These are phyloP conservation scores for Stenoptilia bipunctidactyla DNA, from an alignment of 2,888 invertebrate species.

Conservation along the genomic window DNA sequence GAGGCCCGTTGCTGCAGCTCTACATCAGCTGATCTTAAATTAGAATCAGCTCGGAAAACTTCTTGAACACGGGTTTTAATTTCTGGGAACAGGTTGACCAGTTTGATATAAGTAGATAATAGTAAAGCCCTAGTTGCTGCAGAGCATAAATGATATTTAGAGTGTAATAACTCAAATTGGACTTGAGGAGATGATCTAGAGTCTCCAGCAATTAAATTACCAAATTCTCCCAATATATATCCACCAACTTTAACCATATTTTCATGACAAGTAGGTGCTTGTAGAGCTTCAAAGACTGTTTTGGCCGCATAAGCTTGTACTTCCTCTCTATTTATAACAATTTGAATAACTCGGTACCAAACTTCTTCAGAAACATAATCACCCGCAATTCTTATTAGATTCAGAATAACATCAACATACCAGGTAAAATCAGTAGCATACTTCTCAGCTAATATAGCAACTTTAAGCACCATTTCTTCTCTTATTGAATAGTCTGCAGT, in stretches of 20 bases:
- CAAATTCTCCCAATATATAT: constrained; percentile 98
- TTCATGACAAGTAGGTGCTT: constrained; percentile 99
- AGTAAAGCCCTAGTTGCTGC: constrained; percentile 96
- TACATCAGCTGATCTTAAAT: constrained; percentile 96
- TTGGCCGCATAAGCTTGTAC: constrained; percentile 99
- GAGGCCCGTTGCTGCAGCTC: constrained; percentile 98
- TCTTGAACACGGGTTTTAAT: constrained; percentile 96
- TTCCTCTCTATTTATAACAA: constrained; percentile 99
- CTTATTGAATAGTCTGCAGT: constrained; percentile 99
- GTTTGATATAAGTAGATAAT: constrained; percentile 98
- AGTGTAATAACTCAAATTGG: constrained; percentile 98
- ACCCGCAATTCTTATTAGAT: constrained; percentile 98
- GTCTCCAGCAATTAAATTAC: constrained; percentile 99
- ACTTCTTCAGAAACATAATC: constrained; percentile 99
- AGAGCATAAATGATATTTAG: constrained; percentile 98
- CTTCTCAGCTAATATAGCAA: constrained; percentile 98
- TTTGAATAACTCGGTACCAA: constrained; percentile 99
- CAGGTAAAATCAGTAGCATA: constrained; percentile 99
- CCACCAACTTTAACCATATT: constrained; percentile 99
- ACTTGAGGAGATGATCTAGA: constrained; percentile 96
- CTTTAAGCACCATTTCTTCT: constrained; percentile 99
- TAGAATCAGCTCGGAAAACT: constrained; percentile 94
- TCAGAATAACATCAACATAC: constrained; percentile 98
- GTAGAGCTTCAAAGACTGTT: constrained; percentile 98
- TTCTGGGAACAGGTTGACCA: constrained; percentile 99